A percentile compares a stretch with the other conserved stretches of the same genome.
phyloP scores from a whole-genome alignment of 2,888 invertebrate genomes.

The Dasypolia templi region DNA sequence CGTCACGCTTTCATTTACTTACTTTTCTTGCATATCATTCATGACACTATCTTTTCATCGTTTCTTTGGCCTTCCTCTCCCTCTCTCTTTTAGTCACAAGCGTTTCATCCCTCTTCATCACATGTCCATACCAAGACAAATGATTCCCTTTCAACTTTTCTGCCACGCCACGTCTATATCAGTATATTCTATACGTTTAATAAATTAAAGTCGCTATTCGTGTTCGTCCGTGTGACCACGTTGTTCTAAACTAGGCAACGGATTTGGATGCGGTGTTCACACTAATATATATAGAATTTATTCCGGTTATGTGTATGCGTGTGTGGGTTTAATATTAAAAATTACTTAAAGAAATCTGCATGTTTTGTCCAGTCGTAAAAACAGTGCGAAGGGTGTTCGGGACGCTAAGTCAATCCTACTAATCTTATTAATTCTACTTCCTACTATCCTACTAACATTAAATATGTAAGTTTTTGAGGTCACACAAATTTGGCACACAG shows the following conservation, averaged over 20 bases:
- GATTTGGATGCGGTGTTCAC: not conserved
- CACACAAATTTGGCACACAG: too few relatives aligned
- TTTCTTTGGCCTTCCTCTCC: not conserved
- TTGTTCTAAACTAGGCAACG: not conserved
- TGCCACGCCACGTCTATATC: not conserved
- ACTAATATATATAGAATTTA: not conserved
- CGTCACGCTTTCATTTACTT: not conserved
- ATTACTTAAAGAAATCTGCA: not conserved
- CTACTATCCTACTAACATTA: too few relatives aligned
- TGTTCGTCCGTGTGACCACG: not conserved
- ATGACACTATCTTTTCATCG: not conserved
- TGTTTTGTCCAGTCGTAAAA: not conserved
- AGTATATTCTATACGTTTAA: not conserved
- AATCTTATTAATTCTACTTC: too few relatives aligned
- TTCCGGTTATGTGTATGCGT: not conserved
- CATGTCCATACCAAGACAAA: not conserved
- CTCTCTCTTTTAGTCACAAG: not conserved
- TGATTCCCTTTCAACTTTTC: not conserved
- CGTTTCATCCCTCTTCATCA: not conserved
- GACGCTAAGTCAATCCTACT: not conserved
- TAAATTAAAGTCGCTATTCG: not conserved
- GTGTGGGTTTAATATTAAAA: not conserved
- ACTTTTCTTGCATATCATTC: not conserved
- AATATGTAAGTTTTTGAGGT: too few relatives aligned
- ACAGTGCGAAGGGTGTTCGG: not conserved